Conservation (phyloP, 1,140 invertebrate species). For the Ephestia elutella region DNA sequence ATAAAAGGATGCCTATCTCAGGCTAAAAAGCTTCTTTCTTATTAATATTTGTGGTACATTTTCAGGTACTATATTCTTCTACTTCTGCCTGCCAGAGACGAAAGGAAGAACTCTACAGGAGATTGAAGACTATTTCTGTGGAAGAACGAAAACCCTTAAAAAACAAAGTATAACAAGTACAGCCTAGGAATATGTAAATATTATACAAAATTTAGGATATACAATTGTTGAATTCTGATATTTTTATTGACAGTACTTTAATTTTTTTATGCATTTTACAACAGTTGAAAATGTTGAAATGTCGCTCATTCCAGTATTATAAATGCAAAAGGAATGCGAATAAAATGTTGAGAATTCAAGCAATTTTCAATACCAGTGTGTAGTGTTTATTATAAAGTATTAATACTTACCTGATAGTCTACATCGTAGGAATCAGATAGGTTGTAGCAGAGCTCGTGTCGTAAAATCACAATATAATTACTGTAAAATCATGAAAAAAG, state of each 20-base stretch:
- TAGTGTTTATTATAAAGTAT: background rate
- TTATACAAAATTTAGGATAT: background rate
- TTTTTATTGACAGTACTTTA: background rate
- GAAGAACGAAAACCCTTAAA: conserved; percentile 53
- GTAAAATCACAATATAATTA: no score
- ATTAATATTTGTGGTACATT: no score
- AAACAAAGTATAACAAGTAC: conserved; percentile 30
- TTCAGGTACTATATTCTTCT: conserved; percentile 70
- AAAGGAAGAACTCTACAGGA: conserved; percentile 86
- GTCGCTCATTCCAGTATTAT: background rate
- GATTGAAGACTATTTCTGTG: conserved; percentile 82
- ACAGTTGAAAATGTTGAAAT: background rate
- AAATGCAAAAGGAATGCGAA: background rate
- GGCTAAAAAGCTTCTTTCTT: no score
- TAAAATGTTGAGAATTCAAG: background rate
- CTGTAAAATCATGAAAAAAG: no score
- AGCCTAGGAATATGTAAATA: conserved; percentile 23
- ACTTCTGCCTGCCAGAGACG: conserved; percentile 86
- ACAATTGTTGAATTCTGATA: background rate
- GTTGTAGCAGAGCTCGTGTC: no score
- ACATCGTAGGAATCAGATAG: no score
- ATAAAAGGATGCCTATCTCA: no score
- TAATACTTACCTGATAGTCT: no score
- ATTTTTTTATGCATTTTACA: background rate
- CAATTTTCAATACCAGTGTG: background rate